Evolutionary conservation across 2,113 vertebrate species (phyloP).

Genomic region (Empidonax alnorum): DNA sequence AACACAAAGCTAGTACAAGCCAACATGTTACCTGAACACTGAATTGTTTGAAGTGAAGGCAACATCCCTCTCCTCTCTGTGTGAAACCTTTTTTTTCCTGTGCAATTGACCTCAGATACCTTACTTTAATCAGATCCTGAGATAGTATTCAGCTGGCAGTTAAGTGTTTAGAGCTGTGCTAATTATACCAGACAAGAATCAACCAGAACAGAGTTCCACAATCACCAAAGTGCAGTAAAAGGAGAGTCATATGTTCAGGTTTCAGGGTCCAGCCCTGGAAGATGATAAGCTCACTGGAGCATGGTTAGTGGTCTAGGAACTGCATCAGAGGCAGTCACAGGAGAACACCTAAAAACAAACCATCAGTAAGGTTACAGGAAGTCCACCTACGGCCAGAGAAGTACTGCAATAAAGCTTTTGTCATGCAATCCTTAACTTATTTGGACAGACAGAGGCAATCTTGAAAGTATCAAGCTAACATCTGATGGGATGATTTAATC

Average conservation of each 20-base stretch:
- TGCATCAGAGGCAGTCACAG: neutral
- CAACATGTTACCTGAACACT: neutral
- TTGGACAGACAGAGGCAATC: neutral
- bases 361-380: neutral
- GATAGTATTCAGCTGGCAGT: accelerated
- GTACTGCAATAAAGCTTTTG: neutral
- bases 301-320: neutral
- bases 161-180: neutral
- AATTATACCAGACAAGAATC: neutral
- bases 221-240: neutral
- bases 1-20: neutral
- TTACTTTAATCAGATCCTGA: neutral
- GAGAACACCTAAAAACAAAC: neutral
- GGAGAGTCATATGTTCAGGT: neutral
- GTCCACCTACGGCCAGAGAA: neutral
- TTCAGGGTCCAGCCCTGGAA: neutral
- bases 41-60: neutral
- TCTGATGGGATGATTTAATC: neutral
- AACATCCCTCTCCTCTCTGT: neutral
- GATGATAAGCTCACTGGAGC: neutral
- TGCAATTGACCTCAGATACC: neutral
- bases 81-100: neutral
- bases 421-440: neutral
- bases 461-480: neutral
- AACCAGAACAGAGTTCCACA: neutral